Conservation (phyloP, 2,797 vertebrate species). For the Craterocephalus amniculus region DNA sequence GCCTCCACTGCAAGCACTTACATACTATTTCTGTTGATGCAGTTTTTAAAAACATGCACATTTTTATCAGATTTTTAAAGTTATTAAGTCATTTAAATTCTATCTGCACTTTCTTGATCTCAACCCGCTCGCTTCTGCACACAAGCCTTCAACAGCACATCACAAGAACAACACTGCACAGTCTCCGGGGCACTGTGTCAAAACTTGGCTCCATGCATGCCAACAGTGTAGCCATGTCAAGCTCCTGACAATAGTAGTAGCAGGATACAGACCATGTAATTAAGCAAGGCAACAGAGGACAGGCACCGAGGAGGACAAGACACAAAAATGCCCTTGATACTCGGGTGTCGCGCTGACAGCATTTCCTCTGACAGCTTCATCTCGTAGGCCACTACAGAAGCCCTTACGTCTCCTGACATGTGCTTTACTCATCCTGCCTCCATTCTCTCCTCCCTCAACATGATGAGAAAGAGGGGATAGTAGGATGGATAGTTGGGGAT, state of each 20-base stretch:
- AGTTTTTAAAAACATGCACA: not conserved
- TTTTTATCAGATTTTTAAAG: not conserved
- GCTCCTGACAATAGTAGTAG: slow-evolving; percentile 70
- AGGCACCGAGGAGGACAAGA: slow-evolving; percentile 57
- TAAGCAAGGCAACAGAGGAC: slow-evolving; percentile 75
- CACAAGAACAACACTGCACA: slow-evolving; percentile 57
- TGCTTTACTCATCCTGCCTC: slow-evolving; percentile 80
- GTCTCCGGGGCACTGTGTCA: slow-evolving; percentile 76
- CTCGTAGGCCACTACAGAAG: slow-evolving; percentile 60
- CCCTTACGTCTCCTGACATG: slow-evolving; percentile 82
- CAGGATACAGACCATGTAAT: slow-evolving; percentile 65
- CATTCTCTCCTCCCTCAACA: slow-evolving; percentile 42
- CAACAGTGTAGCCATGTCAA: slow-evolving; percentile 73
- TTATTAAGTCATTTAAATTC: slow-evolving; percentile 28
- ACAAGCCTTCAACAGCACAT: slow-evolving; percentile 61
- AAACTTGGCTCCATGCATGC: slow-evolving; percentile 66
- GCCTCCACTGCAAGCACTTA: slow-evolving; percentile 54
- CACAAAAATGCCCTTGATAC: slow-evolving; percentile 79
- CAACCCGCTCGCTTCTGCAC: slow-evolving; percentile 45
- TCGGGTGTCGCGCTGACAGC: slow-evolving; percentile 78
- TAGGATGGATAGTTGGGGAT: slow-evolving; percentile 28
- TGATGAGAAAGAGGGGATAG: slow-evolving; percentile 50
- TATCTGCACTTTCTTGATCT: slow-evolving; percentile 33
- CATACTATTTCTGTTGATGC: slow-evolving; percentile 24
- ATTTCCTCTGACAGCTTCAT: slow-evolving; percentile 80